Percentiles rank a stretch among this genome's conserved stretches.
These are phyloP conservation scores for Sorex fumeus DNA, from an alignment of 2,113 vertebrate species.

Conservation along the genomic window DNA sequence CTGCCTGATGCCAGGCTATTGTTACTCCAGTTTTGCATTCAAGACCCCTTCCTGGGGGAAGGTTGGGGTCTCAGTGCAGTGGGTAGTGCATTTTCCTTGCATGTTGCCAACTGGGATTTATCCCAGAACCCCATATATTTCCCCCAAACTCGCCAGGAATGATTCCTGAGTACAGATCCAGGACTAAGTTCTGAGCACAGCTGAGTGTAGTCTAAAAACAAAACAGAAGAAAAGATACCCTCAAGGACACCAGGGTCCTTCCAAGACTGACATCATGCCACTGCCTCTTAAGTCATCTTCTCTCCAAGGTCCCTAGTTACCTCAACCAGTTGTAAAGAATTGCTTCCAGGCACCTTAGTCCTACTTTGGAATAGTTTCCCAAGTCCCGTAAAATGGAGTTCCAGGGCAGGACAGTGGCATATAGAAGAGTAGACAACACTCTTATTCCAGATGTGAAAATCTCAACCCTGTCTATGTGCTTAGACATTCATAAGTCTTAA, in stretches of 20 bases:
- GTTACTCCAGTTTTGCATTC: too few species aligned
- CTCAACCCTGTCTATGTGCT: background rate
- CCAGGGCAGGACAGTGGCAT: background rate
- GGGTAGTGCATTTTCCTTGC: too few species aligned
- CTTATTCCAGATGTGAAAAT: background rate
- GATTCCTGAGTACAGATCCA: too few species aligned
- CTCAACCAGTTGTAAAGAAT: too few species aligned
- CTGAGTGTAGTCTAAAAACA: too few species aligned
- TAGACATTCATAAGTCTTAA: background rate
- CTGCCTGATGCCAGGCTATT: background rate
- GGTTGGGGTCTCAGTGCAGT: too few species aligned
- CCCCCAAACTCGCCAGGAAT: too few species aligned
- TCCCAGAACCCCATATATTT: too few species aligned
- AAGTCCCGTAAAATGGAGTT: background rate
- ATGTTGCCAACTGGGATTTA: too few species aligned
- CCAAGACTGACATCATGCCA: background rate
- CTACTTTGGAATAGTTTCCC: background rate
- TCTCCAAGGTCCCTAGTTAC: background rate
- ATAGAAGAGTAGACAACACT: background rate
- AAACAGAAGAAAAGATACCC: too few species aligned
- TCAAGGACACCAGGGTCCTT: background rate
- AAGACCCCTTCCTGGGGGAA: background rate
- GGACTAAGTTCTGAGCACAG: too few species aligned
- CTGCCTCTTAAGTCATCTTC: background rate
- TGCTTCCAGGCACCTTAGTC: background rate